Evolutionary conservation across 30 jellyfish, hydroid and myxozoan genomes (phyloP).

Genomic region (Euphysa ruthae): DNA sequence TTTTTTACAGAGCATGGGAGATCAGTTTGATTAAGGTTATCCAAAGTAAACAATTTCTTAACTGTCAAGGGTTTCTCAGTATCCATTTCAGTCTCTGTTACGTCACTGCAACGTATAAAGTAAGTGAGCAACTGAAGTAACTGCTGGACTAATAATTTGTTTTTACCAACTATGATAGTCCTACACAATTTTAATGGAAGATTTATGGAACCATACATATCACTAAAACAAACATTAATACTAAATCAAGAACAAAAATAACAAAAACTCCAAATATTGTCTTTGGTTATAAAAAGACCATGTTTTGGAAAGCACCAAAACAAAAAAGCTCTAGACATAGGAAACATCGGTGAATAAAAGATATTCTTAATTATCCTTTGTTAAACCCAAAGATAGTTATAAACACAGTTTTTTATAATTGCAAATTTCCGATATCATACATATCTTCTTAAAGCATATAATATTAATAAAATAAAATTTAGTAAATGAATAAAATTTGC

Average conservation of each 20-base stretch:
- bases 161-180: slow-evolving; percentile 76
- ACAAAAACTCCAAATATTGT: not conserved
- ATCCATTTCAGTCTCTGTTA: slow-evolving; percentile 39
- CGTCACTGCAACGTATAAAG: slow-evolving; percentile 82
- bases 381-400: no score
- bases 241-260: not conserved
- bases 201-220: slow-evolving; percentile 77
- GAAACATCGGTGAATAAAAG: not conserved
- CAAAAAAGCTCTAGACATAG: not conserved
- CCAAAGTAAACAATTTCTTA: not conserved
- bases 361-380: no score
- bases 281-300: not conserved
- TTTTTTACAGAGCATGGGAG: slow-evolving; percentile 28
- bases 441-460: no score
- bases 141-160: slow-evolving; percentile 59
- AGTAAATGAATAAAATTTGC: no score
- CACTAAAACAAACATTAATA: slow-evolving; percentile 37
- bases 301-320: not conserved
- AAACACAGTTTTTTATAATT: no score
- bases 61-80: no score
- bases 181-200: slow-evolving; percentile 62
- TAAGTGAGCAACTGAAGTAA: slow-evolving; percentile 52
- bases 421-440: no score
- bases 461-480: no score
- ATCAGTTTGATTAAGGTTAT: slow-evolving; percentile 24